Percentiles rank a stretch among this genome's conserved stretches.
Conservation (phyloP, 2,888 invertebrate species). For the Athalia circularis region DNA sequence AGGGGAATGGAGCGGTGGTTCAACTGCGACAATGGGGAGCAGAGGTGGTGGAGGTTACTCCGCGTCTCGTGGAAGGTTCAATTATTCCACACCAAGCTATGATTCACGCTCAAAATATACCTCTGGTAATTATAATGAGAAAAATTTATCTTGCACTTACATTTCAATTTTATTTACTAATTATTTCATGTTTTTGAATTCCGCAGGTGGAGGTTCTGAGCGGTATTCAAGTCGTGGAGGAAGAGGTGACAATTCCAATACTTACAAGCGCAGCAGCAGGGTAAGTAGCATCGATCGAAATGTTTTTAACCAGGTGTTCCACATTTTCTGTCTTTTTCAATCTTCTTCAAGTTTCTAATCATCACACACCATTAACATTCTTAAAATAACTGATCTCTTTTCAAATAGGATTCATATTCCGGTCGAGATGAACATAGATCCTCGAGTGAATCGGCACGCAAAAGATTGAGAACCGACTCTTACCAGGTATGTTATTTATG, state of each 20-base stretch:
- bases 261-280: conserved; percentile 69
- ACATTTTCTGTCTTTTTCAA: conserved; percentile 18
- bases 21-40: conserved; percentile 61
- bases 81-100: conserved; percentile 67
- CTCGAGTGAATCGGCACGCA: conserved; percentile 67
- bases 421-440: conserved; percentile 70
- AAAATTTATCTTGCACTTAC: not conserved
- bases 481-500: conserved; percentile 66
- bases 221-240: conserved; percentile 67
- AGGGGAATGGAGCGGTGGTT: conserved; percentile 62
- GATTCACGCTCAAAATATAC: conserved; percentile 69
- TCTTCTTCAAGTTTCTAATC: conserved; percentile 1
- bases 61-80: conserved; percentile 69
- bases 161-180: not conserved
- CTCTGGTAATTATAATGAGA: conserved; percentile 61
- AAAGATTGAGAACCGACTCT: conserved; percentile 69
- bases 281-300: conserved; percentile 56
- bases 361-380: not conserved
- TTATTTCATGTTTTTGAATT: not conserved
- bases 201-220: conserved; percentile 62
- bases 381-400: not conserved
- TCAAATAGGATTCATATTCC: conserved; percentile 67
- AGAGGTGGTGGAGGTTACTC: conserved; percentile 66
- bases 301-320: not conserved
- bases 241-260: conserved; percentile 69